These are phyloP conservation scores for Mormyrus hasselquistii DNA, from an alignment of 2,797 vertebrate genomes.

Conservation along the genomic window DNA sequence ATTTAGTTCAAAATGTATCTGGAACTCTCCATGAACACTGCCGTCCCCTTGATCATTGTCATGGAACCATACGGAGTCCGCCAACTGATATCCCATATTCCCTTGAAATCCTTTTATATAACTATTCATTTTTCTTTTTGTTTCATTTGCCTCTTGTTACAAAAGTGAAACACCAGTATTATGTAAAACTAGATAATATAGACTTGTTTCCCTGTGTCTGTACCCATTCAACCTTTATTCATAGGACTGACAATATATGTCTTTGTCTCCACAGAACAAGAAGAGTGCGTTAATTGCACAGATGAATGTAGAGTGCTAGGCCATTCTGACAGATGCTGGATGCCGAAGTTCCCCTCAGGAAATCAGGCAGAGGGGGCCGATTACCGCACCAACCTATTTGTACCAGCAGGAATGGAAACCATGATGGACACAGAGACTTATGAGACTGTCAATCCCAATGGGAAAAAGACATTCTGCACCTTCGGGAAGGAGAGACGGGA, in stretches of 20 bases:
- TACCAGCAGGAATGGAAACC: conserved; percentile 55
- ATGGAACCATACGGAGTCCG: conserved; percentile 36
- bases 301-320: conserved; percentile 97
- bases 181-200: conserved; percentile 39
- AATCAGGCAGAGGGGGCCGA: conserved; percentile 90
- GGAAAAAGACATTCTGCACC: conserved; percentile 97
- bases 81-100: conserved; percentile 52
- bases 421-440: conserved; percentile 68
- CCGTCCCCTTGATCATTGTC: conserved; percentile 44
- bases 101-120: conserved; percentile 42
- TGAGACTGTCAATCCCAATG: conserved; percentile 86
- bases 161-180: conserved; percentile 45
- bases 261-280: conserved; percentile 71
- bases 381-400: conserved; percentile 82
- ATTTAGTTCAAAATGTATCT: conserved; percentile 50
- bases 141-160: conserved; percentile 30
- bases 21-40: conserved; percentile 34
- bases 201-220: conserved; percentile 18
- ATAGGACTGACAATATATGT: conserved; percentile 2
- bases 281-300: conserved; percentile 96
- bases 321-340: conserved; percentile 98
- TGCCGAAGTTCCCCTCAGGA: conserved; percentile 94
- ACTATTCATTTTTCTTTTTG: conserved; percentile 42
- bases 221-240: neutral
- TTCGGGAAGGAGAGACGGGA: conserved; percentile 98